A percentile compares a stretch with the other conserved stretches of the same genome.
These are phyloP conservation scores for Columba guinea DNA, from an alignment of 2,797 vertebrate genomes.

Conservation along the genomic window DNA sequence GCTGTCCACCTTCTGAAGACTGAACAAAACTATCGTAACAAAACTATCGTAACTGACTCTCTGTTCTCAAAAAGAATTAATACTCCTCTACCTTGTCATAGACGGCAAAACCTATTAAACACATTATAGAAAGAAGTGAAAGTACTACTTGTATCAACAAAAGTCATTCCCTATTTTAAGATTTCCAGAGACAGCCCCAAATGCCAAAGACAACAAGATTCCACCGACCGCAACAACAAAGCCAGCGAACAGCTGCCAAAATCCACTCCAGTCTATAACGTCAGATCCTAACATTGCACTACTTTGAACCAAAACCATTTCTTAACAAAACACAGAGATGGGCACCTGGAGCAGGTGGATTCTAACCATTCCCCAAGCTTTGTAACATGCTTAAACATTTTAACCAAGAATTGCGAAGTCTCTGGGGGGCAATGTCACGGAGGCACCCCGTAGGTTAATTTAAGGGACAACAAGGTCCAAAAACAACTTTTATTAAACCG, in stretches of 20 bases:
- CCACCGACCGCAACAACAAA: neutral
- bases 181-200: neutral
- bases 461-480: no score
- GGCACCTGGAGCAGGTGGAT: fast-evolving
- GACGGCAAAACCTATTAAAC: neutral
- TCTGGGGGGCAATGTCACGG: neutral
- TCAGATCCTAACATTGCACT: neutral
- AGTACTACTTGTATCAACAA: neutral
- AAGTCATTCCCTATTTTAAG: neutral
- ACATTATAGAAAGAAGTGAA: neutral
- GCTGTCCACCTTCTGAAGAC: neutral
- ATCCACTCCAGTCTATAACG: neutral
- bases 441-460: no score
- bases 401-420: neutral
- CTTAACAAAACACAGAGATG: neutral
- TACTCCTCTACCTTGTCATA: neutral
- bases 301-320: neutral
- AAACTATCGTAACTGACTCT: neutral
- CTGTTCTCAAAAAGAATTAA: neutral
- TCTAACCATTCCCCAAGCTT: neutral
- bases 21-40: neutral
- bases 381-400: neutral
- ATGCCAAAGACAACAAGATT: neutral
- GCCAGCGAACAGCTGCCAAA: neutral
- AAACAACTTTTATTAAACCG: no score